Conservation (phyloP, 1,140 invertebrate species). For the Zaprionus davidi region DNA sequence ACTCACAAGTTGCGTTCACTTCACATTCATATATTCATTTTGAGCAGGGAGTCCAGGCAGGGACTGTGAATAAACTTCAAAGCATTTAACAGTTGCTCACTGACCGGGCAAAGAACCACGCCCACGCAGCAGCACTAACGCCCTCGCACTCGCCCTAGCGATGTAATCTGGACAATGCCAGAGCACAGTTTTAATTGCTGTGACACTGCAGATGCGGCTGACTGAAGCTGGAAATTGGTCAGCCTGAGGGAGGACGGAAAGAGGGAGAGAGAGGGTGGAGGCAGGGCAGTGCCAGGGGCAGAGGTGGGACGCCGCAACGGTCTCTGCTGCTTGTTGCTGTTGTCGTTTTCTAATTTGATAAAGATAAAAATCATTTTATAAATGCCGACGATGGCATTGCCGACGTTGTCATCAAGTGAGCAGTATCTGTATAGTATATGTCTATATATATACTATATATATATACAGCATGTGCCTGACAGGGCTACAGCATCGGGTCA, state of each 20-base stretch:
- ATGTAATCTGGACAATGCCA: conserved; percentile 75
- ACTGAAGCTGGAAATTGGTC: conserved; percentile 58
- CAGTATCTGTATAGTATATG: neutral
- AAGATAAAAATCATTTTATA: conserved; percentile 81
- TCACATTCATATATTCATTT: conserved; percentile 43
- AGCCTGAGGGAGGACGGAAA: neutral
- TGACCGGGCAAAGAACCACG: conserved; percentile 45
- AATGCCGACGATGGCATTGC: conserved; percentile 54
- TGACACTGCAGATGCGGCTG: conserved; percentile 71
- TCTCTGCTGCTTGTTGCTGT: conserved; percentile 30
- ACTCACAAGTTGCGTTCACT: conserved; percentile 20
- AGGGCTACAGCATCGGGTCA: conserved; percentile 9
- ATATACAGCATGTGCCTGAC: neutral
- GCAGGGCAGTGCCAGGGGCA: neutral
- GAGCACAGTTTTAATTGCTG: conserved; percentile 79
- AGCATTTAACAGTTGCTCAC: conserved; percentile 73
- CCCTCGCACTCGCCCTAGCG: neutral
- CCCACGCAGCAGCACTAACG: conserved; percentile 14
- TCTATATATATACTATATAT: neutral
- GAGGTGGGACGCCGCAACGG: neutral
- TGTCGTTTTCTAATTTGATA: conserved; percentile 67
- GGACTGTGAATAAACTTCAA: conserved; percentile 71
- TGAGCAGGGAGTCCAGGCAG: conserved; percentile 31
- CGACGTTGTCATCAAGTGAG: conserved; percentile 53
- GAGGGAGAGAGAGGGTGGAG: neutral